Percentiles rank a stretch among this genome's conserved stretches.
Conservation (phyloP, 2,888 invertebrate genomes). For the Apamea epomidion region DNA sequence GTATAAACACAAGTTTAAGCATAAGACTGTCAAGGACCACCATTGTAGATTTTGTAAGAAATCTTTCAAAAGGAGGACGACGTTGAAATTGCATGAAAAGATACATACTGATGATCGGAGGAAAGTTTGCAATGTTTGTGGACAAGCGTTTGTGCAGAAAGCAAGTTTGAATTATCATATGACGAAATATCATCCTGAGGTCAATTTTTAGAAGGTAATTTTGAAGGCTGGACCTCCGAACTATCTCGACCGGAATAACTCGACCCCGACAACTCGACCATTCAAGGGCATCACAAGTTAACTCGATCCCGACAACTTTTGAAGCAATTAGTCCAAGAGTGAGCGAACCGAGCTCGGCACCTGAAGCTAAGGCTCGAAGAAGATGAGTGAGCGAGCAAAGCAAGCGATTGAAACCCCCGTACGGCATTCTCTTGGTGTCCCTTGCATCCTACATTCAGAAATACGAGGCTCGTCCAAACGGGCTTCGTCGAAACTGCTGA, state of each 20-base stretch:
- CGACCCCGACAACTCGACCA: background rate
- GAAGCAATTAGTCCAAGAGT: background rate
- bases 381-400: background rate
- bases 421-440: background rate
- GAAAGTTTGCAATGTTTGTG: slow-evolving; percentile 81
- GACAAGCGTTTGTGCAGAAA: slow-evolving; percentile 86
- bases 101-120: slow-evolving; percentile 84
- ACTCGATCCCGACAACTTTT: background rate
- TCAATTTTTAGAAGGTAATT: slow-evolving; percentile 66
- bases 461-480: background rate
- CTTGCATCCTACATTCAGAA: background rate
- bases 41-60: slow-evolving; percentile 86
- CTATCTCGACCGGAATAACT: too few relatives aligned
- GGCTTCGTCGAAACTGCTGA: background rate
- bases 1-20: slow-evolving; percentile 84
- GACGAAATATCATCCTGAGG: slow-evolving; percentile 84
- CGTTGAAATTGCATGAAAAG: slow-evolving; percentile 79
- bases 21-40: slow-evolving; percentile 82
- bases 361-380: background rate
- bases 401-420: background rate
- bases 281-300: background rate
- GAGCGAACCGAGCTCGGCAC: background rate
- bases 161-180: slow-evolving; percentile 87
- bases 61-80: slow-evolving; percentile 81
- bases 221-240: too few relatives aligned